Conservation (phyloP, 2,888 invertebrate species). For the Rhagium mordax region DNA sequence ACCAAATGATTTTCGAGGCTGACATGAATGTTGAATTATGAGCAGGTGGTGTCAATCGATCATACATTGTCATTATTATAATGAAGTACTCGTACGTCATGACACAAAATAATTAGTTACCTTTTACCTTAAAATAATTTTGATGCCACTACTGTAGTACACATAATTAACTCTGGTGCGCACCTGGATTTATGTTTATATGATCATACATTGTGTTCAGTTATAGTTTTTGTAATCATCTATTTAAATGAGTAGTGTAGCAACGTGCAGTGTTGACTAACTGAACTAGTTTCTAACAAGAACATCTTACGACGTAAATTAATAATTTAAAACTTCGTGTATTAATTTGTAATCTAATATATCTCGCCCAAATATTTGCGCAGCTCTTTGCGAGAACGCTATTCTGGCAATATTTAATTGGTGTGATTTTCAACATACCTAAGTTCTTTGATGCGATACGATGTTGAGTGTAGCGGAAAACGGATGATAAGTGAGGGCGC, state of each 20-base stretch:
- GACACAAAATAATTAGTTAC: not conserved
- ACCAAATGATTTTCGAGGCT: constrained; percentile 23
- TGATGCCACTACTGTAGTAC: not conserved
- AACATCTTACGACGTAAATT: not conserved
- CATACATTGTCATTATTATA: constrained; percentile 28
- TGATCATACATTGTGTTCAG: too few species aligned
- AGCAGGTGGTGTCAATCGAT: constrained; percentile 27
- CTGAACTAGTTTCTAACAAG: too few species aligned
- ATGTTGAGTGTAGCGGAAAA: constrained; percentile 32
- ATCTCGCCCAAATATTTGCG: not conserved
- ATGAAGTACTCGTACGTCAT: constrained; percentile 11
- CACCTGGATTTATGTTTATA: too few species aligned
- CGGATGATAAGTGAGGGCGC: constrained; percentile 47
- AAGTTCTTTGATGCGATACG: constrained; percentile 34
- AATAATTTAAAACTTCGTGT: not conserved
- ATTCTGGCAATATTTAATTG: constrained; percentile 42
- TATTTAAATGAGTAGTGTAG: too few species aligned
- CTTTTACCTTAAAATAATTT: not conserved
- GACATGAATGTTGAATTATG: constrained; percentile 23
- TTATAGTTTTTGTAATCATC: too few species aligned
- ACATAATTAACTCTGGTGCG: too few species aligned
- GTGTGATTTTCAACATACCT: constrained; percentile 40
- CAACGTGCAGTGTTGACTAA: too few species aligned
- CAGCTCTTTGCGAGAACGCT: constrained; percentile 33
- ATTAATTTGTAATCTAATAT: not conserved